These are phyloP conservation scores for Ruditapes philippinarum DNA, from an alignment of 1,140 invertebrate species.

Conservation along the genomic window DNA sequence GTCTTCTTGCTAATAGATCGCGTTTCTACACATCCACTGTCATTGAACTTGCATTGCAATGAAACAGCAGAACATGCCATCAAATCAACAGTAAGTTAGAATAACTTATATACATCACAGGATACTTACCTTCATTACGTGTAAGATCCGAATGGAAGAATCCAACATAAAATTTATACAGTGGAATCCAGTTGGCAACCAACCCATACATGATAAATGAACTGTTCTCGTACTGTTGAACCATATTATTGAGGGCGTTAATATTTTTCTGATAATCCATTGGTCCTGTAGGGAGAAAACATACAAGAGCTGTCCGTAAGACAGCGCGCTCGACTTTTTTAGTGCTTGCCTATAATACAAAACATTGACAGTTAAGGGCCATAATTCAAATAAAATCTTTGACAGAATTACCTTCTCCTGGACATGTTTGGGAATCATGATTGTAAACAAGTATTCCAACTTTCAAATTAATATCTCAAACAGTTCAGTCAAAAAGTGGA, in stretches of 20 bases:
- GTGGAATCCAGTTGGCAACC: constrained; percentile 56
- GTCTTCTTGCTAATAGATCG: no score
- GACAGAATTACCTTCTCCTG: no score
- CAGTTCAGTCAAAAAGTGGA: no score
- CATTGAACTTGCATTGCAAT: neutral
- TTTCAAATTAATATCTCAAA: no score
- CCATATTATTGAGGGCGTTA: constrained; percentile 16
- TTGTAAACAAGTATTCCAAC: no score
- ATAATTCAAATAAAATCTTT: no score
- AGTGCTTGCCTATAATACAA: no score
- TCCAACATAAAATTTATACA: constrained; percentile 30
- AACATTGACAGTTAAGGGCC: no score
- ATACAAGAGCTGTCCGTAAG: no score
- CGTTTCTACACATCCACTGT: no score
- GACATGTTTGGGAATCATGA: no score
- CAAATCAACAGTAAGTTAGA: neutral
- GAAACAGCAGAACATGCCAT: neutral
- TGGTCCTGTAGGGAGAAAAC: constrained; percentile 37
- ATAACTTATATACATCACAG: neutral
- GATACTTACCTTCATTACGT: constrained; percentile 46
- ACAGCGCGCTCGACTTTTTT: no score
- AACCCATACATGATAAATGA: constrained; percentile 53
- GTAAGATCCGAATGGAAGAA: neutral
- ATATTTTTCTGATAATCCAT: constrained; percentile 63
- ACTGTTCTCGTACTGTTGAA: constrained; percentile 36